Base-by-base conservation (phyloP, 2,113 vertebrate species). In the Aegotheles bennettii region DNA sequence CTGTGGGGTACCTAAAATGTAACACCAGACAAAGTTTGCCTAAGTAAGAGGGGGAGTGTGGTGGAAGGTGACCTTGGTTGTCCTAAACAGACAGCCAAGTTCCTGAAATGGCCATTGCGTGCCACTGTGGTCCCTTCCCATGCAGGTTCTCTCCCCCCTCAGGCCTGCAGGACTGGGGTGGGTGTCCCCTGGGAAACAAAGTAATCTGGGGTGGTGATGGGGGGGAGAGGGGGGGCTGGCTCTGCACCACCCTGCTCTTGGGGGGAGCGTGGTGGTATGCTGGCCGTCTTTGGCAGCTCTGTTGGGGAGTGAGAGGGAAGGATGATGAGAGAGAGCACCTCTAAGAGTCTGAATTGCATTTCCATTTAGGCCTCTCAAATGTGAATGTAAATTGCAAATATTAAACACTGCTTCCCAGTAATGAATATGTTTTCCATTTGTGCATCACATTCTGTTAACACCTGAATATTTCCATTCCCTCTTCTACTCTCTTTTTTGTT, bases 401-500 rank as follows among this genome's bases (percentile, higher is more conserved):
- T 35, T 68, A 74, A 94, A 81, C 60, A 43, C 33, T 7, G 3
- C 73, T 67, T 92, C 61, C 63, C 11, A 60, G 59, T 85, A 97
- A 95, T 94, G 71, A 96, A 69, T 81, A 74, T 40, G 16, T 53
- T 96, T 95, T 95, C 94, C 77, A 74, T 96, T 84, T 82, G 19
- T 76, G 90, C 69, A 64, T 82, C 68, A 43, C 64, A 81, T 88
- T 40, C 88, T 95, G 56, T 53, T 91, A 81, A 76, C 69, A 29
- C 33, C 24, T 43, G 84, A 95, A 33, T 83, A 70, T 86, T 97
- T 75, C 19, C 47, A 64, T 53, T 54, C 28, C 16, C 50, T 43
- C 28, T 40, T 83, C 26, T 36, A 29, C 35, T 65, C 26, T 61
- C 26, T 21, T 23, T n/a, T 85, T 61, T 24, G 20, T 4, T 43